Conservation (phyloP, 2,888 invertebrate species). For the Drosophila borealis region DNA sequence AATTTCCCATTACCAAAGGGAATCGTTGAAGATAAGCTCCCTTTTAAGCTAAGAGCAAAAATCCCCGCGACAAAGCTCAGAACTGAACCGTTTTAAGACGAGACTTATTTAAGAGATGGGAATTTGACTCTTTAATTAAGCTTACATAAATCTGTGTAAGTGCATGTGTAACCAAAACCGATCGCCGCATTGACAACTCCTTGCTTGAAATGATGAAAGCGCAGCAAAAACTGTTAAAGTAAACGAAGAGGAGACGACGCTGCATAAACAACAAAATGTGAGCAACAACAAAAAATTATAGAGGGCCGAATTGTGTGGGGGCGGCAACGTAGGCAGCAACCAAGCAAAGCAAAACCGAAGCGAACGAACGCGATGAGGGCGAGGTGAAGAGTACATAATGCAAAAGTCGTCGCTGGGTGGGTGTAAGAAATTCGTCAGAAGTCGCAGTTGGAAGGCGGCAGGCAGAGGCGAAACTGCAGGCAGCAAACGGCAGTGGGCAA, state of each 20-base stretch:
- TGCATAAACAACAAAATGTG: constrained; percentile 46
- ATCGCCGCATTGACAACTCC: constrained; percentile 56
- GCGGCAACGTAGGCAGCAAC: constrained; percentile 58
- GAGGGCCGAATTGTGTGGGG: constrained; percentile 69
- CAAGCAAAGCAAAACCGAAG: constrained; percentile 35
- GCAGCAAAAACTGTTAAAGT: constrained; percentile 49
- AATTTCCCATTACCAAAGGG: too few relatives aligned
- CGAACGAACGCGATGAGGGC: constrained; percentile 15
- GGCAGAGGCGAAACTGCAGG: constrained; percentile 39
- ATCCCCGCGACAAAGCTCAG: background rate
- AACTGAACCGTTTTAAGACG: background rate
- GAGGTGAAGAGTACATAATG: constrained; percentile 32
- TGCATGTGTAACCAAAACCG: constrained; percentile 8
- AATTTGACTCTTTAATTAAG: background rate
- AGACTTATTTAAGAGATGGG: background rate
- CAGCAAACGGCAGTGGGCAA: constrained; percentile 36
- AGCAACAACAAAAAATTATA: constrained; percentile 50
- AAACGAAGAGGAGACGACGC: constrained; percentile 56
- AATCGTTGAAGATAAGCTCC: too few relatives aligned
- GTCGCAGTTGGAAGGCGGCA: constrained; percentile 29
- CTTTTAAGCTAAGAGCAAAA: background rate
- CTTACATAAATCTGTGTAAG: background rate
- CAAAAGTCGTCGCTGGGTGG: constrained; percentile 70
- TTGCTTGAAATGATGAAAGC: constrained; percentile 51
- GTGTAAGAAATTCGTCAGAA: constrained; percentile 78